Base-by-base conservation (phyloP, 1,140 invertebrate genomes). In the Solenopsis invicta region DNA sequence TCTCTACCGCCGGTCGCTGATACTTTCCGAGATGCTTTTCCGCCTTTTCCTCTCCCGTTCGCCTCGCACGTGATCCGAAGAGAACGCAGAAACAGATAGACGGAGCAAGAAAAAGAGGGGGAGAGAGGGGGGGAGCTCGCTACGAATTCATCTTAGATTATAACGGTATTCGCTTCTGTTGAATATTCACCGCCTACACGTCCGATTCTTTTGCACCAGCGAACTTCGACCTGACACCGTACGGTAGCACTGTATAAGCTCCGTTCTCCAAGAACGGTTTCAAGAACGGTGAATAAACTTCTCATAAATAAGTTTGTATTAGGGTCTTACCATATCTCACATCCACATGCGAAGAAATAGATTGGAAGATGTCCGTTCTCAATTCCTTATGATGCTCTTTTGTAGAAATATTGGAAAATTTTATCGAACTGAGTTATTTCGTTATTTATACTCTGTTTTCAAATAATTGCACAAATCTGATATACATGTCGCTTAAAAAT, bases 11-110 rank as follows among this genome's bases (percentile, higher is more conserved):
- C 29, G 24, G 50, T 41, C 41, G 78, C 48, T 71, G 85, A 86
- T 86, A 86, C 77, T 86, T 86, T 82, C 80, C 69, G 54, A 74
- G 69, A 84, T 84, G 54, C 80, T 84, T 84, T 84, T 84, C 80
- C 80, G 80, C 41, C 69, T 75, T 84, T 82, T 75, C 41, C 80
- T 74, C 69, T 84, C 80, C 41, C 54, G 54, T 24, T 61, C 13
- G 37, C 41, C 41, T 72, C 24, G 80, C 67, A 61, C 80, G 80
- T 82, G 80, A 84, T 75, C 67, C 2, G 41, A 84, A 41, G 13
- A 6, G 41, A 50, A 29, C n/a, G n/a, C 41, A 82, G 67, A 74
- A 61, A 81, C 37, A 54, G 13, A 77, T 41, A 37, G 24, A 48
- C 4, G 72, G 21, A 59, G 34, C 6, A 12, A 48, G 18, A 72